Base-by-base conservation (phyloP, 2,797 vertebrate species). In the Phylloscopus collybita region DNA sequence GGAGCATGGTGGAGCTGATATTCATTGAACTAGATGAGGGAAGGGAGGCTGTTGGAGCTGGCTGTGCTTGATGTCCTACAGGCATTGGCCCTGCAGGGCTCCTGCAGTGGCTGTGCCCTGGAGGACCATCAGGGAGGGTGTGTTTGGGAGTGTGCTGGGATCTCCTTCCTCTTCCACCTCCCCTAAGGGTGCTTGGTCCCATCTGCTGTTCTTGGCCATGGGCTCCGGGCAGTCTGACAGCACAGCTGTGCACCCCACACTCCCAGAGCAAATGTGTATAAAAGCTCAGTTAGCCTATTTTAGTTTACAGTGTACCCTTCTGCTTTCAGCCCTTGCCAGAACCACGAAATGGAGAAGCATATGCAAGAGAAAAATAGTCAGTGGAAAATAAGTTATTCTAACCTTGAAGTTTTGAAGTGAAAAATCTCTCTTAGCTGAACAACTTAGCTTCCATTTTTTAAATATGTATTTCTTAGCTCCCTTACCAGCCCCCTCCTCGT, bases 211-310 rank as follows among this genome's bases (percentile, higher is more conserved):
- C 90, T 80, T 88, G 94, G 79, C 81, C 88, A 5, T 40, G 61
- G 86, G 79, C 89, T 93, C 49, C 0, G 4, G 92, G 96, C 92
- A 88, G 88, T 92, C 80, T 87, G 91, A 95, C 91, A 89, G 80
- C 89, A 74, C 93, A 97, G 95, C 96, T 97, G 96, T 66, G 81
- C 51, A 64, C 91, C 85, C 85, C 65, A 50, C 69, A 71, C 54
- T 92, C 73, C 70, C 75, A 30, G n/a, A 88, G 80, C 56, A 81
- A 93, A 71, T 69, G 56, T 86, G 57, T 93, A 93, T 86, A 72
- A 92, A 86, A 61, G 81, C 92, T 88, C 62, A 62, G 65, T 94
- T 79, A 82, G 84, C 73, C 88, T 90, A 45, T 88, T 95, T 90
- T 88, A 59, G 61, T 80, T 90, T 83, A 76, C 71, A 89, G 66